Base-by-base conservation (phyloP, 1,140 invertebrate species). In the Neodiprion virginianus region DNA sequence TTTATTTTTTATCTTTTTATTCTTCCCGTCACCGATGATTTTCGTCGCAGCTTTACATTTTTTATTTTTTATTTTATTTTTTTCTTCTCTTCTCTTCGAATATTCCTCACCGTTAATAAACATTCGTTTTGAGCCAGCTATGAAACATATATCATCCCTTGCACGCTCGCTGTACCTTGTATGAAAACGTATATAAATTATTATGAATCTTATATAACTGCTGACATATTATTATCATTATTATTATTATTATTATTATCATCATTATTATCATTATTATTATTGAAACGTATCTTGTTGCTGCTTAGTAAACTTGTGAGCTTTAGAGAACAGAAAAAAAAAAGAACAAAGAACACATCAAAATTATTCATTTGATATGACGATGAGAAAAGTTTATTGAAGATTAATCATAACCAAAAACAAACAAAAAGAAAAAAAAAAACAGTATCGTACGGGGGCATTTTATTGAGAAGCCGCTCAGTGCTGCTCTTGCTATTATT, bases 401-500 rank as follows among this genome's bases (percentile, higher is more conserved):
- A 40, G 28, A 40, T 40, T 40, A 5, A 40, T 40, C 28, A 5
- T 40, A 40, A 40, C 28, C 28, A 40, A 5, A 28, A 50, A 76
- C n/a, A 73, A 69, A n/a, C 65, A 23, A 66, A 69, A 50, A 74
- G 73, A 61, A 65, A 72, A 72, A 47, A 69, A 67, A 75, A 61
- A 48, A 48, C 69, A 48, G 53, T 47, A 48, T 80, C 66, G 48
- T 84, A 86, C 87, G 86, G 86, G 86, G 86, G 87, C 86, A 88
- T 88, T 88, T 88, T 88, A 88, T 88, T 88, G 87, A 88, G 86
- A 88, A 88, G 83, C 84, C 82, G 79, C 78, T 85, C 79, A 77
- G 80, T 61, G 77, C 76, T 79, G 74, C 70, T 69, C 28, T 40
- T 40, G 28, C 28, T 40, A 40, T 40, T 40, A 40, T 40, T 40